Base-by-base conservation (phyloP, 2,888 invertebrate genomes). In the Diaprepes abbreviatus region DNA sequence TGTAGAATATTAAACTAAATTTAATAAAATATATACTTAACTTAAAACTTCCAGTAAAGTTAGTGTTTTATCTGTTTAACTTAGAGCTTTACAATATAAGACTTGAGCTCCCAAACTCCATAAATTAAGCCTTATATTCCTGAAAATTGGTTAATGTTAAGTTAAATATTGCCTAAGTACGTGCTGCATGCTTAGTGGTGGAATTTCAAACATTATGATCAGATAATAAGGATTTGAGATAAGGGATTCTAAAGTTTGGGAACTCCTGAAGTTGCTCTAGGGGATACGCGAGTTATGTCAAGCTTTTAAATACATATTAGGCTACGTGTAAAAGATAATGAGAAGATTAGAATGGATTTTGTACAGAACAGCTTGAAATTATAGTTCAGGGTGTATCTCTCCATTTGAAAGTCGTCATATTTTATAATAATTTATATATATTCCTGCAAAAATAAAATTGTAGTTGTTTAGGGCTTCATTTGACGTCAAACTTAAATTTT, bases 161-260 rank as follows among this genome's bases (percentile, higher is more conserved):
- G 54, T 64, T 64, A 64, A 54, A 54, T 64, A 64, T 64, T 54
- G 63, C 54, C 43, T 54, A 38, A 64, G 17, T 64, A 64, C 63
- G 63, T 54, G 63, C 19, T 40, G 63, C 54, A 54, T 64, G 63
- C 40, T 64, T 64, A 54, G 54, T 28, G 40, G 54, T 6, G 54
- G 31, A 57, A 54, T 54, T 24, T 17, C 12, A 14, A 28, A 31
- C 21, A 12, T n/a, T 31, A 40, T 38, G 35, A 35, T 45, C 57
- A 45, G 45, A 65, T 57, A 65, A 55, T 40, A 55, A 36, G 65
- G 57, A 57, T 64, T 65, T 55, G 45, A 65, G 65, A 65, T 65
- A 65, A 57, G 24, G 36, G 50, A 21, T 21, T 19, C 17, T 33
- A 17, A 50, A 54, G 43, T 40, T 54, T 35, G 0, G 43, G 10